phyloP scores from a whole-genome alignment of 2,888 invertebrate species.

The Lycocerus yunnanus region DNA sequence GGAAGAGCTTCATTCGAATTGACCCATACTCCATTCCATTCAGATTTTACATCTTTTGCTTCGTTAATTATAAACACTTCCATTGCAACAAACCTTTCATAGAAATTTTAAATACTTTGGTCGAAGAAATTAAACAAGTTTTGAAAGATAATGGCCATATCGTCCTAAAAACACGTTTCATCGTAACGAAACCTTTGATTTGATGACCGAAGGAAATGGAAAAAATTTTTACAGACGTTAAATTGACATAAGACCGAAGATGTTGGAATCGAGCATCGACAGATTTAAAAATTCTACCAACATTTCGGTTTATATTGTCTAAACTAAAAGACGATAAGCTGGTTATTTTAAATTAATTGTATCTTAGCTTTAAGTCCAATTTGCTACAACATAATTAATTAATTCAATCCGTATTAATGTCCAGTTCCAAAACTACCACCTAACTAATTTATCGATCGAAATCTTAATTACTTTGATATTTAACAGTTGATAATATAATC shows the following conservation, averaged over 20 bases:
- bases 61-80: too few species aligned
- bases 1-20: too few species aligned
- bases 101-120: too few species aligned
- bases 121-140: neutral
- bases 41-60: too few species aligned
- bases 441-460: neutral
- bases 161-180: neutral
- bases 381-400: neutral
- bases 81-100: too few species aligned
- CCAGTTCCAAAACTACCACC: neutral
- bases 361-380: neutral
- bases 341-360: neutral
- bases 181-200: neutral
- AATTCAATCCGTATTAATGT: neutral
- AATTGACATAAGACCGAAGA: neutral
- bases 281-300: neutral
- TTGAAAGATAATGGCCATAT: neutral
- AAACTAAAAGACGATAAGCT: neutral
- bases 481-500: neutral
- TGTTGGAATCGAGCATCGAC: neutral
- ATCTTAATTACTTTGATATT: neutral
- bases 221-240: neutral
- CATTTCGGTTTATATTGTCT: neutral
- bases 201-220: neutral
- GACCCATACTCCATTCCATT: too few species aligned